Conservation (phyloP, 2,888 invertebrate species). For the Drosophila demipolita region DNA sequence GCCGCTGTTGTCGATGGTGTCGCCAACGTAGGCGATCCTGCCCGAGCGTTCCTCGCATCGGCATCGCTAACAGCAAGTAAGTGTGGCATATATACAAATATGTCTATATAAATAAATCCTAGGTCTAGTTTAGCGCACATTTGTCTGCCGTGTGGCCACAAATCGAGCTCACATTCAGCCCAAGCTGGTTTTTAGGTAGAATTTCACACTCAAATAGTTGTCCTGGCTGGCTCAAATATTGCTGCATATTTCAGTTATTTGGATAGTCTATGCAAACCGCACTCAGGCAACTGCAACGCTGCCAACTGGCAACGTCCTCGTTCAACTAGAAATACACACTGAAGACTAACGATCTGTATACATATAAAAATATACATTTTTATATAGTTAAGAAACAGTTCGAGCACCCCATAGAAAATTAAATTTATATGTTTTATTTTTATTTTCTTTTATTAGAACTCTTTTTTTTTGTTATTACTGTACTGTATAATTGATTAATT, state of each 20-base stretch:
- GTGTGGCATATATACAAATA: constrained; percentile 74
- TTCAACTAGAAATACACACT: background rate
- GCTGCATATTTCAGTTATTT: constrained; percentile 56
- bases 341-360: background rate
- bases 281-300: constrained; percentile 21
- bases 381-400: background rate
- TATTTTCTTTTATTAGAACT: background rate
- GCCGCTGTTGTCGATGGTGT: constrained; percentile 55
- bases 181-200: constrained; percentile 45
- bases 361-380: background rate
- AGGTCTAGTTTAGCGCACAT: constrained; percentile 20
- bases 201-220: constrained; percentile 54
- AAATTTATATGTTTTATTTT: background rate
- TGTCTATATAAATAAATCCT: constrained; percentile 1
- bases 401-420: background rate
- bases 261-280: constrained; percentile 73
- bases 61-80: constrained; percentile 91
- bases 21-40: constrained; percentile 46
- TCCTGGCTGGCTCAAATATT: constrained; percentile 4
- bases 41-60: constrained; percentile 86
- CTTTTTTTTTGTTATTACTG: background rate
- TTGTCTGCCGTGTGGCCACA: constrained; percentile 47
- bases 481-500: background rate
- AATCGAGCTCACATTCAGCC: constrained; percentile 9
- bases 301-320: constrained; percentile 33